A percentile compares a stretch with the other conserved stretches of the same genome.
Evolutionary conservation across 2,113 vertebrate genomes (phyloP).

Genomic region (Lontra canadensis): DNA sequence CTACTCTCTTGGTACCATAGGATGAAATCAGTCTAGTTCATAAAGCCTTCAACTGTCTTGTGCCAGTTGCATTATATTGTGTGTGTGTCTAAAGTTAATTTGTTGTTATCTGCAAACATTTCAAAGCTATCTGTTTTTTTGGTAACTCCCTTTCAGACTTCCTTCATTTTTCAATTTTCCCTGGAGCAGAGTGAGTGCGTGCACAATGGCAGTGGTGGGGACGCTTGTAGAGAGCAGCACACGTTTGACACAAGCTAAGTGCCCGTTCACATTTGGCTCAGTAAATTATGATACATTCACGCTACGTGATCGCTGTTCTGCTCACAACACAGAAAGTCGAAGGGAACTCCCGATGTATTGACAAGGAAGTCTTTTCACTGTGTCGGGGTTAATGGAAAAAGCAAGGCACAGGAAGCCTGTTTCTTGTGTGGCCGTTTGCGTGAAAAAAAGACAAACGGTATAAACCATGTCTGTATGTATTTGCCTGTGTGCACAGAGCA

Average conservation of each 20-base stretch:
- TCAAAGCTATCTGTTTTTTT: neutral
- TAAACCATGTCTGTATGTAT: neutral
- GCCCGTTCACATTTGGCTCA: neutral
- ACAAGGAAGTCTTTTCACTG: neutral
- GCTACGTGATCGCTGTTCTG: neutral
- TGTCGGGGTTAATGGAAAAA: neutral
- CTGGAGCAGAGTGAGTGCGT: neutral
- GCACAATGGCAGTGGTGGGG: accelerated
- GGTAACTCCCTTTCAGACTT: neutral
- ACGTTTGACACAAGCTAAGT: neutral
- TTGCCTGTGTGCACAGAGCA: neutral
- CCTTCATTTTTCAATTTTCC: neutral
- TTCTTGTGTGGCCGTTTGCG: neutral
- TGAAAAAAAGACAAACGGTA: neutral
- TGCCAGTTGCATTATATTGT: neutral
- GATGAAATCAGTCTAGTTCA: neutral
- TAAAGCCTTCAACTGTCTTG: neutral
- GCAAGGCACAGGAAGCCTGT: neutral
- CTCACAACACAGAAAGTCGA: neutral
- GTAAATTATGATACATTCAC: neutral
- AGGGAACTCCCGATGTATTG: neutral
- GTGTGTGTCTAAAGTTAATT: neutral
- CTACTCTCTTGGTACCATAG: accelerated
- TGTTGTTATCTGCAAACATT: neutral
- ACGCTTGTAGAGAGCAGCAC: neutral